These are phyloP conservation scores for Orchesellides sinensis DNA, from an alignment of 2,888 invertebrate species.

Conservation along the genomic window DNA sequence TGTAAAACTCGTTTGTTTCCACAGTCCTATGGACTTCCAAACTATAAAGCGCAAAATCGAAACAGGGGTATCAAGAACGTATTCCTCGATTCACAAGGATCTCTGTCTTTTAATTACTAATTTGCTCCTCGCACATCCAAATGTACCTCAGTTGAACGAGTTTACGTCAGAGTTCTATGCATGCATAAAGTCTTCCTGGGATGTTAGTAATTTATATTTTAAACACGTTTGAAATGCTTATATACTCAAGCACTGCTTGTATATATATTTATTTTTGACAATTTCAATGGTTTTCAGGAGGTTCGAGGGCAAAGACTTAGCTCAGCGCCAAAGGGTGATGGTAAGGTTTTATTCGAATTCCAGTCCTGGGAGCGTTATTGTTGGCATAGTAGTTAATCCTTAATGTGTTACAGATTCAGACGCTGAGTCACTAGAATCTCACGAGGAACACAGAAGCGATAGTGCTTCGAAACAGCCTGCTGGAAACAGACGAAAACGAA, in stretches of 20 bases:
- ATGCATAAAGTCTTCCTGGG: background rate
- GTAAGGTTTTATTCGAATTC: too few species aligned
- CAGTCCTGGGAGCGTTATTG: too few species aligned
- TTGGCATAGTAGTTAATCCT: too few species aligned
- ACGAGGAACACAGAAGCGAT: conserved; percentile 31
- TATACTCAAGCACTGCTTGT: too few species aligned
- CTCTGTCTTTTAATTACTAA: background rate
- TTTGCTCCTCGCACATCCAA: background rate
- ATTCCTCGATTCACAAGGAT: background rate
- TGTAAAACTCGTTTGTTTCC: background rate
- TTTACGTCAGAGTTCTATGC: background rate
- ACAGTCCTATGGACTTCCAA: conserved; percentile 11
- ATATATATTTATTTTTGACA: too few species aligned
- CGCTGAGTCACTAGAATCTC: conserved; percentile 49
- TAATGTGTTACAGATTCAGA: conserved; percentile 47
- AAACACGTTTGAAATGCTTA: too few species aligned
- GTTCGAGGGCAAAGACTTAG: too few species aligned
- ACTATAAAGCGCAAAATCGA: conserved; percentile 31
- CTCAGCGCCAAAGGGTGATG: too few species aligned
- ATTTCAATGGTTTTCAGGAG: too few species aligned
- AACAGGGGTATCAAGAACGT: background rate
- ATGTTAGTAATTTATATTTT: conserved; percentile 36
- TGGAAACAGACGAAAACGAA: conserved; percentile 24
- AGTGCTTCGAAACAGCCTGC: conserved; percentile 5
- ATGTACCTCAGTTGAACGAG: background rate